Conservation (phyloP, 2,113 vertebrate species). For the Anguilla rostrata region DNA sequence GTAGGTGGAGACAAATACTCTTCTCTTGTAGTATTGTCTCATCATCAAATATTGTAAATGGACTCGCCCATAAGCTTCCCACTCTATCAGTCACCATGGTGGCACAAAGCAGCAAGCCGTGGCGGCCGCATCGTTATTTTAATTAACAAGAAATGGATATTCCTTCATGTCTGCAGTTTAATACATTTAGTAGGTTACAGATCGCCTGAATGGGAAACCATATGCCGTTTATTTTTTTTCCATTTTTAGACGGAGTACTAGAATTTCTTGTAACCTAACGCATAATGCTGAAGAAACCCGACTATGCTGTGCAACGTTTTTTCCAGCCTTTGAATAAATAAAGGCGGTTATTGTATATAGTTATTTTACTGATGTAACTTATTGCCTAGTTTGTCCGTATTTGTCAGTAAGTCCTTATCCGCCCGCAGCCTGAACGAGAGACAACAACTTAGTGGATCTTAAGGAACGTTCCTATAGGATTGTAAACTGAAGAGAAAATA, state of each 20-base stretch:
- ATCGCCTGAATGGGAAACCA: constrained; percentile 46
- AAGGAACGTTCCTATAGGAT: constrained; percentile 29
- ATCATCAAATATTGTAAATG: constrained; percentile 47
- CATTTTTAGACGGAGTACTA: constrained; percentile 41
- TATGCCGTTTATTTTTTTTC: constrained; percentile 33
- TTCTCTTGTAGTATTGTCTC: constrained; percentile 9
- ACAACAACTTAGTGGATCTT: background rate
- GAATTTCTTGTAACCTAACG: constrained; percentile 50
- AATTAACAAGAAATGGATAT: constrained; percentile 25
- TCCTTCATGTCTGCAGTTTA: background rate
- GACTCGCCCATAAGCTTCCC: constrained; percentile 64
- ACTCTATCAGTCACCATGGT: constrained; percentile 75
- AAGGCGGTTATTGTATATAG: constrained; percentile 23
- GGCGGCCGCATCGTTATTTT: constrained; percentile 53
- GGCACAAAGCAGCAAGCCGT: constrained; percentile 63
- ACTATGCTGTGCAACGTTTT: constrained; percentile 39
- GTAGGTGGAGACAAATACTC: constrained; percentile 48
- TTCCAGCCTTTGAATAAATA: constrained; percentile 39
- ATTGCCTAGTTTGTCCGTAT: background rate
- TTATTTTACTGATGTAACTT: background rate
- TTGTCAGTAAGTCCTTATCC: background rate
- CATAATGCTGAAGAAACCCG: constrained; percentile 58
- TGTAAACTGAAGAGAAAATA: constrained; percentile 38
- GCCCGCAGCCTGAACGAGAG: background rate
- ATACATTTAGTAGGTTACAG: background rate